Base-by-base conservation (phyloP, 2,113 vertebrate genomes). In the Phaethon lepturus region DNA sequence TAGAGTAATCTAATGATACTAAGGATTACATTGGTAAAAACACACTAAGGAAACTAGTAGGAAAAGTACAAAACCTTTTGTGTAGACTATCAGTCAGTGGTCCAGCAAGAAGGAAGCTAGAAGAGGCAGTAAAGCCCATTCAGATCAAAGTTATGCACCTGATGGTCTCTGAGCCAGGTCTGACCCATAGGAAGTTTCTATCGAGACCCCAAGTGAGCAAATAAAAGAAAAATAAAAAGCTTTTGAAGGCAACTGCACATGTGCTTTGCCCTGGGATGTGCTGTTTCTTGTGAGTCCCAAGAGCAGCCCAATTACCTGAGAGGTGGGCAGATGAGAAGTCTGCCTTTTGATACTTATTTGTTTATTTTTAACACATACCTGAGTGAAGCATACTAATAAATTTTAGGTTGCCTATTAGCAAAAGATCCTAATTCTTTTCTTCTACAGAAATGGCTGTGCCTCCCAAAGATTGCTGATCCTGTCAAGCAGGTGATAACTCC, bases 391-490 rank as follows among this genome's bases (percentile, higher is more conserved):
- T 23, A 71, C 68, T 88, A 97, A 58, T 80, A 96, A 79, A 49
- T 91, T 96, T 93, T 73, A 85, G 29, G 35, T 67, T 74, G 15
- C 31, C 63, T 62, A 11, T 95, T 97, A 87, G 62, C 71, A 77
- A 77, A 95, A 88, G 55, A 90, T 53, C 52, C 67, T 90, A 86
- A 90, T 94, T 93, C 74, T 86, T 96, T 96, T 93, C 45, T 80
- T 92, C 45, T 93, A 38, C 83, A 91, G 84, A 75, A n/a, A 45
- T 89, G 40, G 24, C 71, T 93, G 47, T 90, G 58, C 90, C 91
- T 97, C 91, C 82, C 91, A 80, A 96, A 97, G 72, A 91, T 95
- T 85, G 79, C 56, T 12, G 72, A 95, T 87, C 79, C 64, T 92
- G 69, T 95, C 80, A 76, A 91, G 66, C 68, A 93, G 56, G 64